Conservation (phyloP, 2,113 vertebrate genomes). For the Ranitomeya variabilis region DNA sequence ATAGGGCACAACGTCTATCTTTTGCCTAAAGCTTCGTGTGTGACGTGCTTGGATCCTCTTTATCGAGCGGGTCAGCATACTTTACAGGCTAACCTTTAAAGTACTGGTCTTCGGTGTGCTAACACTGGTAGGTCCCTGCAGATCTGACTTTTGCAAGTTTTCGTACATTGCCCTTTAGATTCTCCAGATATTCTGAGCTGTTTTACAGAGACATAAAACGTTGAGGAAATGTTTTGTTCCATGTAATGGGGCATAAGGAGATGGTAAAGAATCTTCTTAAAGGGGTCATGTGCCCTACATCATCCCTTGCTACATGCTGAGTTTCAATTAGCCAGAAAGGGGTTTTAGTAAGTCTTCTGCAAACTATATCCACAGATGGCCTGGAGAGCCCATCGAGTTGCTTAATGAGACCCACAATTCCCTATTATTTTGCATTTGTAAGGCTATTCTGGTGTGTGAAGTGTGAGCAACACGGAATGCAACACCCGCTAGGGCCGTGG, state of each 20-base stretch:
- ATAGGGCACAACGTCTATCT: background rate
- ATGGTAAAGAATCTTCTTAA: background rate
- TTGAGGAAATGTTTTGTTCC: background rate
- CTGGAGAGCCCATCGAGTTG: too few relatives aligned
- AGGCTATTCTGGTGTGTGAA: too few relatives aligned
- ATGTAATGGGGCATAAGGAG: background rate
- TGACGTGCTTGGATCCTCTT: background rate
- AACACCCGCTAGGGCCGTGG: too few relatives aligned
- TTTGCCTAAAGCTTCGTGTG: background rate
- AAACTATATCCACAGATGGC: too few relatives aligned
- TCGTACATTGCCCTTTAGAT: background rate
- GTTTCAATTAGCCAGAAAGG: too few relatives aligned
- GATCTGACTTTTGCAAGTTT: slow-evolving; percentile 31
- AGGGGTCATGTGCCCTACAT: background rate
- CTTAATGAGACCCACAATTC: too few relatives aligned
- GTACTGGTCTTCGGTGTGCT: background rate
- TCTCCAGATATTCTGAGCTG: background rate
- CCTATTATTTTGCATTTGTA: too few relatives aligned
- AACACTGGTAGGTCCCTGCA: background rate
- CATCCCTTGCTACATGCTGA: too few relatives aligned
- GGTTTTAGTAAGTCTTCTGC: too few relatives aligned
- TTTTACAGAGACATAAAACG: background rate
- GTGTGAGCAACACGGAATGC: too few relatives aligned
- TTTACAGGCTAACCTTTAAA: slow-evolving; percentile 24
- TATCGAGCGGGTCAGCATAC: background rate